Percentiles rank a stretch among this genome's conserved stretches.
Evolutionary conservation across 2,888 invertebrate species (phyloP).

Genomic region (Dynastes hyllus): DNA sequence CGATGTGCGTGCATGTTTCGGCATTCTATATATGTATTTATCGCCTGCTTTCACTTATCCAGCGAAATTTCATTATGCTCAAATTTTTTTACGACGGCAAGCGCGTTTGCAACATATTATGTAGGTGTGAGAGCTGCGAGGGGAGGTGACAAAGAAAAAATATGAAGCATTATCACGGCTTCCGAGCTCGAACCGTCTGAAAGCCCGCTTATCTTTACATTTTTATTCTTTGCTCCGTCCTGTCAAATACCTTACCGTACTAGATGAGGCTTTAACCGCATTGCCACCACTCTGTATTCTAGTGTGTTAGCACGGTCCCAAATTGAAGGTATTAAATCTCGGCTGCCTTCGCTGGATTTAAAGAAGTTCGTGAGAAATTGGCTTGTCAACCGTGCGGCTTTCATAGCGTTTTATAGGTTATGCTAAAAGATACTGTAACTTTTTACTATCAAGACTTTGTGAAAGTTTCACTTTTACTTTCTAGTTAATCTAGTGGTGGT

Average conservation of each 20-base stretch:
- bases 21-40: neutral
- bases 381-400: conserved; percentile 59
- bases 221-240: conserved; percentile 51
- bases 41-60: conserved; percentile 23
- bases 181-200: conserved; percentile 50
- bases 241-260: conserved; percentile 39
- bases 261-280: conserved; percentile 34
- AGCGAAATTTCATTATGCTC: neutral
- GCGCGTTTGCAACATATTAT: conserved; percentile 5
- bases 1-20: neutral
- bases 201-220: conserved; percentile 60
- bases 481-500: conserved; percentile 8
- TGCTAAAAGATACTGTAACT: conserved; percentile 27
- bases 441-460: conserved; percentile 17
- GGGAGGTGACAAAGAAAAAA: conserved; percentile 53
- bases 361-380: conserved; percentile 63
- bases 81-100: conserved; percentile 19
- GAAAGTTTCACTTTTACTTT: conserved; percentile 34
- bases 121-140: conserved; percentile 1
- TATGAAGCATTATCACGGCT: conserved; percentile 58
- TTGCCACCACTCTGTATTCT: conserved; percentile 52
- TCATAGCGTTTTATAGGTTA: conserved; percentile 53
- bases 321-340: conserved; percentile 64
- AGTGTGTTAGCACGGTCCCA: conserved; percentile 57
- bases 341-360: conserved; percentile 60